Conservation (phyloP, 2,888 invertebrate genomes). For the Eudasyphora cyanicolor region DNA sequence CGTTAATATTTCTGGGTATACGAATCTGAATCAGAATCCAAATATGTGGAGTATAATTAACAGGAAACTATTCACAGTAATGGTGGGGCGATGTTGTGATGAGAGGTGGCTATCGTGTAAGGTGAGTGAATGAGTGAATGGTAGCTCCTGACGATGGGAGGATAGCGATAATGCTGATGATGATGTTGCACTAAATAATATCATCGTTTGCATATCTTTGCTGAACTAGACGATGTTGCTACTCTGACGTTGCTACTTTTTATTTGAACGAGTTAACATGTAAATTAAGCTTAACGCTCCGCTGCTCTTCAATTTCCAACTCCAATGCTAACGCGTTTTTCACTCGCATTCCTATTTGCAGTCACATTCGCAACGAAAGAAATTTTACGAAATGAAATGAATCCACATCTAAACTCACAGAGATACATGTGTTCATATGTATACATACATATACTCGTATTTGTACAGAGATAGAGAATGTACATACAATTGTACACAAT, state of each 20-base stretch:
- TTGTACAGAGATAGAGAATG: no score
- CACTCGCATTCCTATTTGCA: constrained; percentile 37
- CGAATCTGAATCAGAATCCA: background rate
- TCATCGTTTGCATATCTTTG: constrained; percentile 56
- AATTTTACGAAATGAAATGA: background rate
- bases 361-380: background rate
- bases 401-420: background rate
- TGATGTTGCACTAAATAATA: constrained; percentile 56
- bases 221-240: constrained; percentile 55
- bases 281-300: constrained; percentile 65
- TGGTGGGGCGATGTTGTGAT: no score
- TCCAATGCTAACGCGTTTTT: constrained; percentile 63
- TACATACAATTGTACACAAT: constrained; percentile 40
- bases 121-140: background rate
- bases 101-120: no score
- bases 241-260: constrained; percentile 65
- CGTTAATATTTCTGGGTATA: no score
- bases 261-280: constrained; percentile 66
- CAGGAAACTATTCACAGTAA: constrained; percentile 9
- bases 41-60: constrained; percentile 13
- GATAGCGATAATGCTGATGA: constrained; percentile 18
- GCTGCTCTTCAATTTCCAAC: constrained; percentile 65
- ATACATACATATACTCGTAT: background rate
- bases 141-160: background rate
- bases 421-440: no score